Evolutionary conservation across 2,797 vertebrate genomes (phyloP).

Genomic region (Micromesistius poutassou): DNA sequence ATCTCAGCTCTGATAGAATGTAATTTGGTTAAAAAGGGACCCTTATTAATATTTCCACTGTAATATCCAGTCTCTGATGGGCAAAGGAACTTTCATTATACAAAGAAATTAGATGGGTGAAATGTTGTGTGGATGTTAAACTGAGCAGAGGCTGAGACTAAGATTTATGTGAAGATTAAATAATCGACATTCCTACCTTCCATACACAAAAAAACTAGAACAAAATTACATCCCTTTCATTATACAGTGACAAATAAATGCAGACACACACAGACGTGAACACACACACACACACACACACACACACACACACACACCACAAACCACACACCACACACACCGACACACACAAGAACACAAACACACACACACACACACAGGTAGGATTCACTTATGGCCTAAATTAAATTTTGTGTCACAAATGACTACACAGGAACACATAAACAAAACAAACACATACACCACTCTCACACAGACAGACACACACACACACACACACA

Average conservation of each 20-base stretch:
- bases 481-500: background rate
- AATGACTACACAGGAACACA: constrained; percentile 17
- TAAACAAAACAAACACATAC: background rate
- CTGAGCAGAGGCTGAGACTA: constrained; percentile 47
- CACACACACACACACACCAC: constrained; percentile 1
- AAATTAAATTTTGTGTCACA: background rate
- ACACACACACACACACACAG: constrained; percentile 1
- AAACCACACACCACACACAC: background rate
- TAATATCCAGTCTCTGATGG: constrained; percentile 72
- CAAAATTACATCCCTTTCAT: too few relatives aligned
- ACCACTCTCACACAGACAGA: background rate
- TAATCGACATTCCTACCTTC: constrained; percentile 50
- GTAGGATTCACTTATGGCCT: too few relatives aligned
- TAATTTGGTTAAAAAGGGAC: constrained; percentile 73
- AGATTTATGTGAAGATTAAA: constrained; percentile 61
- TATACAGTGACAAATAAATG: too few relatives aligned
- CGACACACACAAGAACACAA: background rate
- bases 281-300: background rate
- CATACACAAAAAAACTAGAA: background rate
- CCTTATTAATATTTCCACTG: constrained; percentile 75
- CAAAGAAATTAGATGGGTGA: constrained; percentile 59
- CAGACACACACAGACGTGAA: constrained; percentile 7
- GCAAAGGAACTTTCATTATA: constrained; percentile 73
- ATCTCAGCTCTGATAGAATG: constrained; percentile 68
- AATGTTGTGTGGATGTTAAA: constrained; percentile 48